phyloP scores from a whole-genome alignment of 2,797 vertebrate genomes.

The Echiichthys vipera region DNA sequence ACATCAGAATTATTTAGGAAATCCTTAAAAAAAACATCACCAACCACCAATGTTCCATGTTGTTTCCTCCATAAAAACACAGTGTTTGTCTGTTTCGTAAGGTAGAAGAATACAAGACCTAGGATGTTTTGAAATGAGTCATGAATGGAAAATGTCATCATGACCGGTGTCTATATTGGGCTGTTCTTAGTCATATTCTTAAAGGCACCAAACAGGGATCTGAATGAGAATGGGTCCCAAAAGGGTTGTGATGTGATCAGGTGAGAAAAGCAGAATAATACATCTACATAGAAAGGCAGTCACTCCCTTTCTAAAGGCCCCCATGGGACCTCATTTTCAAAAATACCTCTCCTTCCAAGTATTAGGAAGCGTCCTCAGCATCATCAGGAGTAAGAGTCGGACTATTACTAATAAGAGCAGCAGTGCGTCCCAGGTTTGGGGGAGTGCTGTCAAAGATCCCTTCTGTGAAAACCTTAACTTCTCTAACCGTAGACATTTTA shows the following conservation, averaged over 20 bases:
- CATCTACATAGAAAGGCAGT: too few species aligned
- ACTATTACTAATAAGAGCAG: too few species aligned
- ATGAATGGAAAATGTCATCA: constrained; percentile 40
- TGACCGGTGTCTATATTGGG: constrained; percentile 38
- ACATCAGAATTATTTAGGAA: not conserved
- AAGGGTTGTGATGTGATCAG: not conserved
- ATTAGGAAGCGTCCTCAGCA: too few species aligned
- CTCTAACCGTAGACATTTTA: too few species aligned
- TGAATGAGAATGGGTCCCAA: not conserved
- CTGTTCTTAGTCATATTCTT: not conserved
- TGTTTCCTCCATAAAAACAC: not conserved
- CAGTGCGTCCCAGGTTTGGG: too few species aligned
- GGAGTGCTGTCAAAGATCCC: too few species aligned
- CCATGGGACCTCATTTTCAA: too few species aligned
- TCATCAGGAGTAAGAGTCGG: too few species aligned
- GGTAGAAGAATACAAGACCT: not conserved
- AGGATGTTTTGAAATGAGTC: constrained; percentile 27
- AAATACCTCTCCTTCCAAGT: too few species aligned
- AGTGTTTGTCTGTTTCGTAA: constrained; percentile 8
- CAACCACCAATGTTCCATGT: not conserved
- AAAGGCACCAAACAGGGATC: not conserved
- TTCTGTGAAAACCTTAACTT: too few species aligned
- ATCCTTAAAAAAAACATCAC: not conserved
- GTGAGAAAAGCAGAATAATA: too few species aligned
- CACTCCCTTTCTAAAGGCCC: too few species aligned